Evolutionary conservation across 2,888 invertebrate species (phyloP).

Genomic region (Caenorhabditis japonica): DNA sequence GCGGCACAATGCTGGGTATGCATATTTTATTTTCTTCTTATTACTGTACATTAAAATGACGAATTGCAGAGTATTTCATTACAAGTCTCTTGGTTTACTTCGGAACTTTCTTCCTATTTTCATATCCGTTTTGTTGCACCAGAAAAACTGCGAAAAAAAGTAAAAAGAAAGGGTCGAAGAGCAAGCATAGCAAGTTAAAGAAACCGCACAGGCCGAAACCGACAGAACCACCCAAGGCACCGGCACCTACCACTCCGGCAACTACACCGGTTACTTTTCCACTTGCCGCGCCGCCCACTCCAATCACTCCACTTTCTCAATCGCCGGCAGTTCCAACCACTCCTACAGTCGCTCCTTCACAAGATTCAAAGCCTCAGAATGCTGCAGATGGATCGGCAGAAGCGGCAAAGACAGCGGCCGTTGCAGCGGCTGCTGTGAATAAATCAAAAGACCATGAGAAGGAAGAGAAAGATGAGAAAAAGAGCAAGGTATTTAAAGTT

Average conservation of each 20-base stretch:
- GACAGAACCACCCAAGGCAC: no score
- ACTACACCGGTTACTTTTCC: no score
- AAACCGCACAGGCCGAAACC: not conserved
- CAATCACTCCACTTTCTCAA: no score
- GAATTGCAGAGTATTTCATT: slow-evolving; percentile 28
- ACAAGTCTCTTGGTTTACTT: slow-evolving; percentile 31
- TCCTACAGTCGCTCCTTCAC: not conserved
- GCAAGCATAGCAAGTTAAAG: not conserved
- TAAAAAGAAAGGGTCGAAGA: slow-evolving; percentile 3
- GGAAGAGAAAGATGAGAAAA: slow-evolving; percentile 13
- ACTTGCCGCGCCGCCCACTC: no score
- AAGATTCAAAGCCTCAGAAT: not conserved
- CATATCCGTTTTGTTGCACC: slow-evolving; percentile 1
- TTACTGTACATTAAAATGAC: no score
- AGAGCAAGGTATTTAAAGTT: slow-evolving; percentile 1
- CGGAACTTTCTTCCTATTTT: slow-evolving; percentile 5
- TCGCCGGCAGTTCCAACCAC: no score
- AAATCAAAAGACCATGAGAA: slow-evolving; percentile 3
- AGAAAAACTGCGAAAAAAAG: not conserved
- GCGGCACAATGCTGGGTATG: slow-evolving; percentile 4
- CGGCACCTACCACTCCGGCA: not conserved
- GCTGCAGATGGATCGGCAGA: not conserved
- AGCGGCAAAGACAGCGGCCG: not conserved
- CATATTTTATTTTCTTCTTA: no score
- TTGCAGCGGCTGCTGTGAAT: not conserved